Conservation (phyloP, 2,888 invertebrate species). For the Laothoe populi region DNA sequence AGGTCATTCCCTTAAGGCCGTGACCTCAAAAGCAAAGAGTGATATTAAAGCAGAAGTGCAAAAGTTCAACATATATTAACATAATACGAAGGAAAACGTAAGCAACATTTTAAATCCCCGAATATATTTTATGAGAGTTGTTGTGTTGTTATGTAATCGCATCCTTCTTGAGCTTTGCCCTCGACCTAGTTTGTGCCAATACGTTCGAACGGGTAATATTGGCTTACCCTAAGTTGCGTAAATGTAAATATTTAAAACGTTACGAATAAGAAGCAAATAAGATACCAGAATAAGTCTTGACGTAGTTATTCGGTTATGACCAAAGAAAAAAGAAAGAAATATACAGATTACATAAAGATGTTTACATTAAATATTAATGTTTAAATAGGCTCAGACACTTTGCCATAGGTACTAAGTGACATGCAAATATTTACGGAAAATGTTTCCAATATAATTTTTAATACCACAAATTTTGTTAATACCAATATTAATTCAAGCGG, state of each 20-base stretch:
- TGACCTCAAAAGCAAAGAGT: neutral
- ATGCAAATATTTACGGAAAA: too few species aligned
- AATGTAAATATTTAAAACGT: neutral
- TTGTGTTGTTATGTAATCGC: neutral
- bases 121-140: neutral
- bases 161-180: constrained; percentile 23
- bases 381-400: too few species aligned
- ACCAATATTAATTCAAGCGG: too few species aligned
- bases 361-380: too few species aligned
- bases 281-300: neutral
- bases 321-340: too few species aligned
- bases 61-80: neutral
- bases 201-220: constrained; percentile 31
- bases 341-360: too few species aligned
- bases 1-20: neutral
- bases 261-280: neutral
- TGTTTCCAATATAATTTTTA: too few species aligned
- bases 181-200: constrained; percentile 18
- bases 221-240: constrained; percentile 38
- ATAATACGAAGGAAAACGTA: neutral
- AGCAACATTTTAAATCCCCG: constrained; percentile 4
- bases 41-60: neutral
- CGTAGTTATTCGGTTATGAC: too few species aligned
- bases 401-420: too few species aligned
- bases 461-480: too few species aligned